Evolutionary conservation across 2,113 vertebrate species (phyloP).

Genomic region (Lepus timidus): DNA sequence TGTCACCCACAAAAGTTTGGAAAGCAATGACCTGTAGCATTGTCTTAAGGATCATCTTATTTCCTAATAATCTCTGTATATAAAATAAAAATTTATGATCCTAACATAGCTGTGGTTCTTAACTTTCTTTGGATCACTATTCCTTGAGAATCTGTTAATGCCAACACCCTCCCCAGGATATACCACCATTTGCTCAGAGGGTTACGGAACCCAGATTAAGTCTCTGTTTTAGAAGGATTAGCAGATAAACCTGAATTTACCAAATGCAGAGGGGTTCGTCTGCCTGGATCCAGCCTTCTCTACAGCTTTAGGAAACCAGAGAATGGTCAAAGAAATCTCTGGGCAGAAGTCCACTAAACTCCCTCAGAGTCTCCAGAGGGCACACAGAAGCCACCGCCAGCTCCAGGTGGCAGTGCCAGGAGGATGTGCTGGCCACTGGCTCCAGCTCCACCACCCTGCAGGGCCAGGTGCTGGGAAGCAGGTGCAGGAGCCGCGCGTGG

Average conservation of each 20-base stretch:
- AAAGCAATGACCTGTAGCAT: neutral
- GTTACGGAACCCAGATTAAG: neutral
- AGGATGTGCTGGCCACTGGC: neutral
- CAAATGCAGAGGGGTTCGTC: neutral
- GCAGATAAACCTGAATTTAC: conserved; percentile 18
- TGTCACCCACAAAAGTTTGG: conserved; percentile 5
- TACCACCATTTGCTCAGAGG: neutral
- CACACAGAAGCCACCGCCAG: neutral
- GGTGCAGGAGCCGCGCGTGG: neutral
- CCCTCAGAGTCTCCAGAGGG: neutral
- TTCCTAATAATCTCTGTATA: conserved; percentile 29
- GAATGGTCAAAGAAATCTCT: conserved; percentile 34
- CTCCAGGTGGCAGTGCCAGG: neutral
- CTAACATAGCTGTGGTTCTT: neutral
- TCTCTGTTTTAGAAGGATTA: conserved; percentile 7
- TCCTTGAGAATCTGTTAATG: conserved; percentile 14
- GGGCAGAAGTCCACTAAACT: neutral
- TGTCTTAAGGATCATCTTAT: conserved; percentile 39
- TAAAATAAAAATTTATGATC: neutral
- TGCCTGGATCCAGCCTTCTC: neutral
- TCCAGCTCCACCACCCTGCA: neutral
- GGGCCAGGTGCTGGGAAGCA: neutral
- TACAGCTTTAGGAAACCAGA: conserved; percentile 13
- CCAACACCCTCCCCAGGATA: neutral
- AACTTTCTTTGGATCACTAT: neutral